Evolutionary conservation across 2,113 vertebrate species (phyloP).

Genomic region (Seriola quinqueradiata): DNA sequence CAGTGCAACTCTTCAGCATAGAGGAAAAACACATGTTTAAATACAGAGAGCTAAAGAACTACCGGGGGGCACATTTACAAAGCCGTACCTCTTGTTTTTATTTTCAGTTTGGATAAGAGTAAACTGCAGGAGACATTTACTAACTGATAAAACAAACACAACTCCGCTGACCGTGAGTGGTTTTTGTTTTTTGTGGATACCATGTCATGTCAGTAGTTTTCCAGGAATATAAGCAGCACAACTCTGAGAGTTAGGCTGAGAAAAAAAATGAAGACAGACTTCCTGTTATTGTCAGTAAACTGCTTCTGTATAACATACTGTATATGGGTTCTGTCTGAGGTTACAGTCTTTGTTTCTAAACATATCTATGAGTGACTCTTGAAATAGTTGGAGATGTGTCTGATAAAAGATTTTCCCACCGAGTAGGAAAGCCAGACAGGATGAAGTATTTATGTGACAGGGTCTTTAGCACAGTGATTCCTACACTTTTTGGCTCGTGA

Average conservation of each 20-base stretch:
- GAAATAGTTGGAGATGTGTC: constrained; percentile 28
- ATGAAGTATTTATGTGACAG: constrained; percentile 15
- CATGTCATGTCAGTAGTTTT: constrained; percentile 45
- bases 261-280: constrained; percentile 22
- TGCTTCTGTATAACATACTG: neutral
- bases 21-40: constrained; percentile 42
- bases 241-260: neutral
- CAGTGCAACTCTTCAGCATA: constrained; percentile 25
- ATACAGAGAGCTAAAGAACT: constrained; percentile 17
- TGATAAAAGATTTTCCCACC: constrained; percentile 16
- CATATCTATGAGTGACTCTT: constrained; percentile 34
- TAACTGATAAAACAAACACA: constrained; percentile 59
- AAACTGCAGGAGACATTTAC: constrained; percentile 45
- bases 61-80: constrained; percentile 48
- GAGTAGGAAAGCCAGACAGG: neutral
- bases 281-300: constrained; percentile 36
- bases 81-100: constrained; percentile 47
- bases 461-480: neutral
- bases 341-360: constrained; percentile 26
- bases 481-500: neutral
- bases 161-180: constrained; percentile 22
- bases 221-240: constrained; percentile 37
- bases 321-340: constrained; percentile 29
- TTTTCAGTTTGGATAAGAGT: constrained; percentile 46
- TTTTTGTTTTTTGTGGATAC: constrained; percentile 38